phyloP scores from a whole-genome alignment of 2,888 invertebrate genomes.

The Cecidostiba fungosa region DNA sequence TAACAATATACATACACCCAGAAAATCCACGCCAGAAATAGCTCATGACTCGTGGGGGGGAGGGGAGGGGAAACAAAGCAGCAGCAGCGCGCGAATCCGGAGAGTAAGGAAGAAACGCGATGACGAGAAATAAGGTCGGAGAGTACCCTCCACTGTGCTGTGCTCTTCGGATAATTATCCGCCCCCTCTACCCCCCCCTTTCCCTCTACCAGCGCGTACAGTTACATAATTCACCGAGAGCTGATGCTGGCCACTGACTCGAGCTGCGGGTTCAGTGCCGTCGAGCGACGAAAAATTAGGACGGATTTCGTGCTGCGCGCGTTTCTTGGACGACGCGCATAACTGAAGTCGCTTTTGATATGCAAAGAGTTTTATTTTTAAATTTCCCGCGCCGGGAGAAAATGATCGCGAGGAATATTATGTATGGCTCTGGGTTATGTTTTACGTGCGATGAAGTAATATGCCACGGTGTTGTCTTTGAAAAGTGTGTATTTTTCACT shows the following conservation, averaged over 20 bases:
- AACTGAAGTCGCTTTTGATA: too few species aligned
- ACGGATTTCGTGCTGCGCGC: background rate
- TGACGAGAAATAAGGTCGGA: constrained; percentile 9
- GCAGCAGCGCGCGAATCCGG: background rate
- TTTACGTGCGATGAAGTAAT: too few species aligned
- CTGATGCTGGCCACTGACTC: constrained; percentile 3
- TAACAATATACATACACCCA: background rate
- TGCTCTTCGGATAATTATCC: constrained; percentile 6
- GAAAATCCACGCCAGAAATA: constrained; percentile 10
- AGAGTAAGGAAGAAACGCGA: constrained; percentile 9
- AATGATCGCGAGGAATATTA: too few species aligned
- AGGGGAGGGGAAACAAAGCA: background rate
- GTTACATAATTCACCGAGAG: constrained; percentile 10
- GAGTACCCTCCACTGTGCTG: background rate
- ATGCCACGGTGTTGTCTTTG: too few species aligned
- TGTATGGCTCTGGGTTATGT: too few species aligned
- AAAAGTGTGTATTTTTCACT: too few species aligned
- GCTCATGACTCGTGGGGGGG: background rate
- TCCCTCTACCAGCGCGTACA: background rate
- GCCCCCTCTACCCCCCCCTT: background rate
- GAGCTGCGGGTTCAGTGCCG: background rate
- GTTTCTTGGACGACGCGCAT: background rate
- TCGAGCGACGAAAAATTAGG: constrained; percentile 12
- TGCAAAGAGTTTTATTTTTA: too few species aligned
- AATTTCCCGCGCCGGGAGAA: too few species aligned